Conservation (phyloP, 2,888 invertebrate species). For the Parnassius glacialis region DNA sequence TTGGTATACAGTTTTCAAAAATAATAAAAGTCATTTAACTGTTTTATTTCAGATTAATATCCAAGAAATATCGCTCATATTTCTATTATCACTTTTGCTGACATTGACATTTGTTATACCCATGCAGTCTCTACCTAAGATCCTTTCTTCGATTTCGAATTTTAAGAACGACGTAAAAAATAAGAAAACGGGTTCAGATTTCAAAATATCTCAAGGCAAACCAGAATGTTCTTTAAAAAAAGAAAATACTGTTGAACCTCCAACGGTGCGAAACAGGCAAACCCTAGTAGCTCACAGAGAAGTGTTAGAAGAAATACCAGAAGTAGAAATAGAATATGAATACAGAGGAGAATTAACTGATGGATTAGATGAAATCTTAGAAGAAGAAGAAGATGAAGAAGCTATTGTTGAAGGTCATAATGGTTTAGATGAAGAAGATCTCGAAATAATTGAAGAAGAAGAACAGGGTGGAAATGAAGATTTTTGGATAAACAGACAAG, state of each 20-base stretch:
- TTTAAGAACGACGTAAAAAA: conserved; percentile 27
- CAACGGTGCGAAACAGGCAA: conserved; percentile 46
- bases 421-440: conserved; percentile 52
- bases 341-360: conserved; percentile 58
- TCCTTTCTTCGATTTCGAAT: conserved; percentile 46
- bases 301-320: conserved; percentile 71
- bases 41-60: conserved; percentile 39
- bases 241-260: conserved; percentile 42
- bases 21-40: too few relatives aligned
- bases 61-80: conserved; percentile 76
- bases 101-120: conserved; percentile 85
- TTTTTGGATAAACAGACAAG: conserved; percentile 56
- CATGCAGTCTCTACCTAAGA: conserved; percentile 76
- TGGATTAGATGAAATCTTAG: conserved; percentile 66
- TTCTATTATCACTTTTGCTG: conserved; percentile 75
- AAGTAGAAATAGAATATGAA: conserved; percentile 68
- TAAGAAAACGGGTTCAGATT: conserved; percentile 31
- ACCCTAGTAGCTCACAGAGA: conserved; percentile 68
- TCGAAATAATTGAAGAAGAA: conserved; percentile 68
- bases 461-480: conserved; percentile 66
- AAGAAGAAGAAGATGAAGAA: conserved; percentile 66
- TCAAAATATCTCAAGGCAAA: conserved; percentile 28
- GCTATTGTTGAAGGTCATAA: conserved; percentile 46
- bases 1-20: too few relatives aligned
- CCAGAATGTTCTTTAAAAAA: conserved; percentile 33